These are phyloP conservation scores for Notodonta dromedarius DNA, from an alignment of 2,888 invertebrate species.

Conservation along the genomic window DNA sequence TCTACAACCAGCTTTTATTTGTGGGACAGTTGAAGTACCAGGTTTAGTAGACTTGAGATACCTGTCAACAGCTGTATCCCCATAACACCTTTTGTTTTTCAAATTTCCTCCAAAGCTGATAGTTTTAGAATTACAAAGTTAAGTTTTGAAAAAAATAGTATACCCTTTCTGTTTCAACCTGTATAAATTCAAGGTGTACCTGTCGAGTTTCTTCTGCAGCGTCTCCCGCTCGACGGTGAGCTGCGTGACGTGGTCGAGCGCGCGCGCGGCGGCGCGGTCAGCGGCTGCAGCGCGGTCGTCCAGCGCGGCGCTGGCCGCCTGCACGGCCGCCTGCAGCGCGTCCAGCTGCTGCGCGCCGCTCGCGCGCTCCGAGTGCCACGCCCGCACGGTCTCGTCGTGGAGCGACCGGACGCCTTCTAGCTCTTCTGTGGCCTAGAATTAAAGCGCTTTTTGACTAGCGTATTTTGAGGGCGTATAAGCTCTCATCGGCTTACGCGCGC, in stretches of 20 bases:
- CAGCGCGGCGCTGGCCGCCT: conserved; percentile 34
- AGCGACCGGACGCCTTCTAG: conserved; percentile 79
- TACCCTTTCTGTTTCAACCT: no score
- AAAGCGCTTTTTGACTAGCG: no score
- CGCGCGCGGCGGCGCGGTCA: conserved; percentile 44
- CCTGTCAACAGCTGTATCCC: no score
- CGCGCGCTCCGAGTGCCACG: conserved; percentile 62
- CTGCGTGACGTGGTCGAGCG: conserved; percentile 67
- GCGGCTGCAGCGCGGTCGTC: conserved; percentile 40
- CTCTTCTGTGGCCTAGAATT: conserved; percentile 69
- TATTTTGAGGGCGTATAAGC: no score
- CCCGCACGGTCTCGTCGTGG: conserved; percentile 76
- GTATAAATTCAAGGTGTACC: conserved; percentile 35
- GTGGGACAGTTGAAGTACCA: no score
- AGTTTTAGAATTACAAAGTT: no score
- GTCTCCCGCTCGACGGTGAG: conserved; percentile 75
- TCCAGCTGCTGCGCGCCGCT: conserved; percentile 35
- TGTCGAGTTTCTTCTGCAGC: conserved; percentile 68
- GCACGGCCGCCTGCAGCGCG: conserved; percentile 43
- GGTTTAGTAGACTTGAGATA: no score
- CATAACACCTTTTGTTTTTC: no score
- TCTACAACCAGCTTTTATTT: no score
- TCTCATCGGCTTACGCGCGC: no score
- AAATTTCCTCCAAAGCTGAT: no score
- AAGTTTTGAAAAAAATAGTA: no score